These are phyloP conservation scores for Gonatopus flavifemur DNA, from an alignment of 1,140 invertebrate genomes.

Conservation along the genomic window DNA sequence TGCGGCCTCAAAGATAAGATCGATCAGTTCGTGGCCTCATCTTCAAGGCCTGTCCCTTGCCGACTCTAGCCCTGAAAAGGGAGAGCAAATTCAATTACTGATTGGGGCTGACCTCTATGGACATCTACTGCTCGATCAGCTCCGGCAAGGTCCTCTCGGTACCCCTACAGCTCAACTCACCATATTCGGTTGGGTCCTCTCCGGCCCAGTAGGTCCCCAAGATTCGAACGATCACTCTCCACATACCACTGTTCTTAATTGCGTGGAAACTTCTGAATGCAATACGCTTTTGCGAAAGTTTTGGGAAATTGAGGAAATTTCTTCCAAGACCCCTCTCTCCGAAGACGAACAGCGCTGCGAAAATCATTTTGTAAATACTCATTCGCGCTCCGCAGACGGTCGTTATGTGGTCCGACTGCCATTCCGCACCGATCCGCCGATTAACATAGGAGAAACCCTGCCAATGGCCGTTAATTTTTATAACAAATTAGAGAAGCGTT, in stretches of 20 bases:
- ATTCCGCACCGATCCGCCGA: background rate
- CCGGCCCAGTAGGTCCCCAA: too few relatives aligned
- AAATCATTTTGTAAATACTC: background rate
- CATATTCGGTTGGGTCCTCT: slow-evolving; percentile 11
- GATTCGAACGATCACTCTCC: too few relatives aligned
- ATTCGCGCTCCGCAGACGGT: background rate
- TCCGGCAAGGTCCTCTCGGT: slow-evolving; percentile 11
- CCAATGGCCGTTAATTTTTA: slow-evolving; percentile 1
- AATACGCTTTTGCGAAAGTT: slow-evolving; percentile 21
- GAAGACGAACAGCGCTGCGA: slow-evolving; percentile 1
- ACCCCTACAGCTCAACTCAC: too few relatives aligned
- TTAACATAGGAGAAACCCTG: background rate
- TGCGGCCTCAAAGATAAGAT: background rate
- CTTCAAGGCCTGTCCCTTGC: slow-evolving; percentile 8
- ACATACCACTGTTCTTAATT: slow-evolving; percentile 5
- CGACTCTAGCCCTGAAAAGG: slow-evolving; percentile 12
- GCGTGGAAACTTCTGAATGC: background rate
- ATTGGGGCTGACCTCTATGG: slow-evolving; percentile 19
- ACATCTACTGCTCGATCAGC: background rate
- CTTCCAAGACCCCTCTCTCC: background rate
- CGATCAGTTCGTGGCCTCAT: slow-evolving; percentile 13
- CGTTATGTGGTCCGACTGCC: slow-evolving; percentile 10
- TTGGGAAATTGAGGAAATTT: slow-evolving; percentile 39
- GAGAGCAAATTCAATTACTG: slow-evolving; percentile 8
- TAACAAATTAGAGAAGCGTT: slow-evolving; percentile 10